Evolutionary conservation across 2,113 vertebrate genomes (phyloP), one percentile per base, ranked within the genome.

Genomic region (Phainopepla nitens): DNA sequence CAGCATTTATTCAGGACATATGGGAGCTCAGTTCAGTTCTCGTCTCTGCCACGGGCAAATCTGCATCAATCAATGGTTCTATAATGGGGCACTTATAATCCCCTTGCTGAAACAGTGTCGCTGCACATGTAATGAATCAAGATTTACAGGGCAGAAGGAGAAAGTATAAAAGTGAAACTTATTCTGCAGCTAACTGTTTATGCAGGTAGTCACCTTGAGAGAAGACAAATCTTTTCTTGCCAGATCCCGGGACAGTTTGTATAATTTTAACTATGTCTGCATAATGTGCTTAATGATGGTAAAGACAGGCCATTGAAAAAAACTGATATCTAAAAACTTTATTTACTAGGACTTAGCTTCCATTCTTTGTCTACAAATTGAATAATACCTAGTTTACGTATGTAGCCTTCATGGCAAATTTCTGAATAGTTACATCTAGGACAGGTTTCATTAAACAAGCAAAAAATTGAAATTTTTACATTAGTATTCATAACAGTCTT

Each of bases 141-240:
- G 58, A 90, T 64, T 93, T 90, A 77, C 71, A 66, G 79, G 54
- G 54, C 54, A 88, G 75, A 88, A 93, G 62, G 65, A 94, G 90
- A 86, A 97, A 95, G 50, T 80, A 76, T 73, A 69, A 82, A 90
- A 92, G 65, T 72, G 45, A 94, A 92, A 85, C 45, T 45, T 41
- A 61, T 73, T 82, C 41, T 44, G 15, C 61, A 62, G 56, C 39
- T 70, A 92, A 80, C 25, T 88, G 31, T 90, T 96, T 90, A 90
- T 82, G 53, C 61, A 62, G 45, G 45, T 42, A 80, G 13, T 96
- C 79, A 94, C 95, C 94, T 94, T 93, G 92, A 96, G 62, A 97
- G 53, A 62, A 85, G 42, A 90, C 62, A 25, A 70, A 3, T 86
- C 68, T 54, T 90, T 90, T 90, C 54, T 54, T 90, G 36, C 58